Conservation (phyloP, 2,113 vertebrate genomes). For the Sander vitreus region DNA sequence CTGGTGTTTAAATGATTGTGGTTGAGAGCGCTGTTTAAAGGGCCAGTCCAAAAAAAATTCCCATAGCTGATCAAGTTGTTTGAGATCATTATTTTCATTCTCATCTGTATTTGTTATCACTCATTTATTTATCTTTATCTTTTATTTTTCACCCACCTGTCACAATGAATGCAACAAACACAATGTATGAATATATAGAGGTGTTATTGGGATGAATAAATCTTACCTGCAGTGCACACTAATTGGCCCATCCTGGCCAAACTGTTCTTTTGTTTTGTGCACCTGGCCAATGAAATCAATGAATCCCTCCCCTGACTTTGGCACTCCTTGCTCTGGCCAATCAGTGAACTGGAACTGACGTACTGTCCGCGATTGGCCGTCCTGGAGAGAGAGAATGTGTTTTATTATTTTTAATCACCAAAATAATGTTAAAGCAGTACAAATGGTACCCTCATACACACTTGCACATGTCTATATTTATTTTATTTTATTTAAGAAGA, state of each 20-base stretch:
- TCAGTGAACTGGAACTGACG: constrained; percentile 88
- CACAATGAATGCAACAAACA: neutral
- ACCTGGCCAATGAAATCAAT: constrained; percentile 87
- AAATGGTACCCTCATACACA: neutral
- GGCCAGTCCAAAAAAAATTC: too few relatives aligned
- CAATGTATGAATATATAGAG: neutral
- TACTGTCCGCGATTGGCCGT: constrained; percentile 85
- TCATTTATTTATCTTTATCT: neutral
- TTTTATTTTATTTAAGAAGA: too few relatives aligned
- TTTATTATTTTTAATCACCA: neutral
- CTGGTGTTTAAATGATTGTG: neutral
- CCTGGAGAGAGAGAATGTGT: constrained; percentile 59
- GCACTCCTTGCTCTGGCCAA: constrained; percentile 87
- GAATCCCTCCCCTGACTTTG: constrained; percentile 87
- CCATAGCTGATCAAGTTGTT: neutral
- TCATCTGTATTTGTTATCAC: neutral
- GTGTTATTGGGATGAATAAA: neutral
- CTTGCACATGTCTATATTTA: neutral
- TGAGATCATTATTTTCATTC: neutral
- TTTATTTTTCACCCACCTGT: neutral
- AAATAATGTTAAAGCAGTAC: neutral
- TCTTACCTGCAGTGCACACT: constrained; percentile 86
- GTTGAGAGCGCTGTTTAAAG: neutral
- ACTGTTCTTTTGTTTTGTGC: constrained; percentile 88
- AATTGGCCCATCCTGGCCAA: constrained; percentile 86